Conservation (phyloP, 2,888 invertebrate species). For the Ctena decussata region DNA sequence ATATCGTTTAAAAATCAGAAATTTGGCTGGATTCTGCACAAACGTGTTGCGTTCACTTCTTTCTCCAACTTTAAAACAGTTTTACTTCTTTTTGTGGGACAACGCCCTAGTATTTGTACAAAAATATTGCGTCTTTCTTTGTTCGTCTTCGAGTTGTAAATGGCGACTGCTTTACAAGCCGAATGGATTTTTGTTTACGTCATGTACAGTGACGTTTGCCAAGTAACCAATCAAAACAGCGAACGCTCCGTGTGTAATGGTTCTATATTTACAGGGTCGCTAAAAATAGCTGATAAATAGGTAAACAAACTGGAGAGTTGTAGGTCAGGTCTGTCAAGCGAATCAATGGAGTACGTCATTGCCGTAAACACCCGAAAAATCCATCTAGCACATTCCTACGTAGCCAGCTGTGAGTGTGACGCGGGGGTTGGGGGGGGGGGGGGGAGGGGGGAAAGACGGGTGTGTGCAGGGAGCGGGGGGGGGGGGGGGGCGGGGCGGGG, state of each 20-base stretch:
- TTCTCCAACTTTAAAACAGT: neutral
- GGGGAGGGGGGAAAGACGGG: too few relatives aligned
- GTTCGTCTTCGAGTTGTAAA: slow-evolving; percentile 22
- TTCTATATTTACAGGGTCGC: slow-evolving; percentile 49
- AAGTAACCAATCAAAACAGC: slow-evolving; percentile 51
- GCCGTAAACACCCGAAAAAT: slow-evolving; percentile 31
- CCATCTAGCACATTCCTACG: neutral
- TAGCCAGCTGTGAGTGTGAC: neutral
- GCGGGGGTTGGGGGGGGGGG: too few relatives aligned
- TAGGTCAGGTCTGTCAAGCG: slow-evolving; percentile 53
- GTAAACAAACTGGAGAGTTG: slow-evolving; percentile 61
- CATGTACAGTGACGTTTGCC: slow-evolving; percentile 45
- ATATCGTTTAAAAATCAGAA: neutral
- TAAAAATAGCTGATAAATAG: slow-evolving; percentile 58
- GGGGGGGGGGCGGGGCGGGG: neutral
- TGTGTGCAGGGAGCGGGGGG: neutral
- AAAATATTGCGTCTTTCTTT: slow-evolving; percentile 48
- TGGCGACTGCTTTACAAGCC: slow-evolving; percentile 45
- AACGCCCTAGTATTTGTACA: slow-evolving; percentile 22
- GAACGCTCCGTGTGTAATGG: slow-evolving; percentile 36
- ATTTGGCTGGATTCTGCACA: neutral
- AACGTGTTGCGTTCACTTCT: neutral
- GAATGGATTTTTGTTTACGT: slow-evolving; percentile 60
- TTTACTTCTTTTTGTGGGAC: slow-evolving; percentile 13
- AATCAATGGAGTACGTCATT: slow-evolving; percentile 40